Evolutionary conservation across 2,888 invertebrate genomes (phyloP).

Genomic region (Torymus tubicola): DNA sequence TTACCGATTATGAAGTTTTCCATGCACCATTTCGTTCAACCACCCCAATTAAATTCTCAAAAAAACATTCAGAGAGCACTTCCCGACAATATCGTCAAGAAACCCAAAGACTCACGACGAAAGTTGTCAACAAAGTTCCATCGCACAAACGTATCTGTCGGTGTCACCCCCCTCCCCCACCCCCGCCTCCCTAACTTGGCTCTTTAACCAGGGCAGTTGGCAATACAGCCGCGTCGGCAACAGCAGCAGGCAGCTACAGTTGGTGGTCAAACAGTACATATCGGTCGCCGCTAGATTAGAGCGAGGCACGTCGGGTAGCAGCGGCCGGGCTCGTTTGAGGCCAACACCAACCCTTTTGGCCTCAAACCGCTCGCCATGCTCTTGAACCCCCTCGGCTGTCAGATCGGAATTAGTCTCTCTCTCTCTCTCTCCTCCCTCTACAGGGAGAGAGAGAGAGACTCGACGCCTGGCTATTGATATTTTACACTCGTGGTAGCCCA

Average conservation of each 20-base stretch:
- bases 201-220: too few relatives aligned
- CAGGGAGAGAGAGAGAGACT: constrained; percentile 11
- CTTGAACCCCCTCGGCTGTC: background rate
- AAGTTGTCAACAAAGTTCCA: too few relatives aligned
- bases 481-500: constrained; percentile 46
- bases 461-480: constrained; percentile 42
- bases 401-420: background rate
- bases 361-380: background rate
- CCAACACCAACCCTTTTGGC: constrained; percentile 59
- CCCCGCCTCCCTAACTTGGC: too few relatives aligned
- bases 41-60: too few relatives aligned
- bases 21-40: too few relatives aligned
- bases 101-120: too few relatives aligned
- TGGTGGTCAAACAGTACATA: constrained; percentile 38
- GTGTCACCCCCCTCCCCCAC: too few relatives aligned
- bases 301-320: constrained; percentile 64
- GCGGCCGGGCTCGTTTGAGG: constrained; percentile 69
- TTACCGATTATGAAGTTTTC: too few relatives aligned
- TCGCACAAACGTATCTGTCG: too few relatives aligned
- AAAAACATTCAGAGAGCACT: too few relatives aligned
- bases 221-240: background rate
- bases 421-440: background rate
- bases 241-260: too few relatives aligned
- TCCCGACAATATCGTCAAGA: too few relatives aligned
- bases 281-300: constrained; percentile 69